Conservation (phyloP, 2,797 vertebrate genomes). For the Alauda arvensis region DNA sequence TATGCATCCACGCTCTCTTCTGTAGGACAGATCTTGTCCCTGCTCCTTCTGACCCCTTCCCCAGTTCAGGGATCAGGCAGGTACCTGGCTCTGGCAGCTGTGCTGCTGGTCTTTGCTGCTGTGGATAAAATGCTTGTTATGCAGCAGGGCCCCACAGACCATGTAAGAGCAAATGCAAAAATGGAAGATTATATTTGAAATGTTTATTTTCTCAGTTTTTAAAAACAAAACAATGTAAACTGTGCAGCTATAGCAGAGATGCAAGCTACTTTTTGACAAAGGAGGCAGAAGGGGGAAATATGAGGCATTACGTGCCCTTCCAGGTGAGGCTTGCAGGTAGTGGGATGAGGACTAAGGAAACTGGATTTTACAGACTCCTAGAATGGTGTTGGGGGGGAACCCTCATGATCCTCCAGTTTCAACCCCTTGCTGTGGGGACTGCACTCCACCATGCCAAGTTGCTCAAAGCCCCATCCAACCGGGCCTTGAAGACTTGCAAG, state of each 20-base stretch:
- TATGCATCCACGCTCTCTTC: too few species aligned
- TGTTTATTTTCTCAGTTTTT: not conserved
- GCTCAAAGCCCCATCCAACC: not conserved
- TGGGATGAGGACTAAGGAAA: not conserved
- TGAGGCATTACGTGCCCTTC: not conserved
- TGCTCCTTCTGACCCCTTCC: not conserved
- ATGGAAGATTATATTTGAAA: not conserved
- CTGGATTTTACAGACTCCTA: not conserved
- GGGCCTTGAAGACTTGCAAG: not conserved
- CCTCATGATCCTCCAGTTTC: not conserved
- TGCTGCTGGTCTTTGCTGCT: not conserved
- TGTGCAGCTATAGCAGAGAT: not conserved
- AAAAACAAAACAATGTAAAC: not conserved
- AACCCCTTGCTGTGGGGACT: not conserved
- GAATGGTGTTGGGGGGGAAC: not conserved
- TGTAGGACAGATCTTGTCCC: not conserved
- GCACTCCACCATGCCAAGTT: not conserved
- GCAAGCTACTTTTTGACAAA: not conserved
- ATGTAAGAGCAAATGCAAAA: not conserved
- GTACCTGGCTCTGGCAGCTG: not conserved
- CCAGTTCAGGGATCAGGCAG: not conserved
- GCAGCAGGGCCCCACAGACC: not conserved
- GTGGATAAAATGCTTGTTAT: not conserved
- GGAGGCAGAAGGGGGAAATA: not conserved
- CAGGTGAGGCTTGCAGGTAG: not conserved